Evolutionary conservation across 2,888 invertebrate genomes (phyloP), one percentile per base, ranked within the genome.

Genomic region (Ceramica pisi): DNA sequence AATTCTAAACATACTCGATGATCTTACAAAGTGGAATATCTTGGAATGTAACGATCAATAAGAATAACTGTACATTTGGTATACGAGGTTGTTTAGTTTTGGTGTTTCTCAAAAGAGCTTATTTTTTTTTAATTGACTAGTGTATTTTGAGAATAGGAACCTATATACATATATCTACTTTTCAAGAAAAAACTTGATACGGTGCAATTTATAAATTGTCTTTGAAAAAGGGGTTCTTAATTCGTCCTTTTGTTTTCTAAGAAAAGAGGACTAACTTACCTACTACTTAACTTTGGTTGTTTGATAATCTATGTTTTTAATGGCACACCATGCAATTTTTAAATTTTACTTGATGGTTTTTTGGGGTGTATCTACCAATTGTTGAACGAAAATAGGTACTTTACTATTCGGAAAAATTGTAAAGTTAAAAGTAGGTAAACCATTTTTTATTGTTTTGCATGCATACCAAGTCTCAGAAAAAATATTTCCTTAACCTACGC

Each of bases 1-100:
- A 75, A 77, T 85, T 80, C 81, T 80, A 82, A 85, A 85, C 80
- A 78, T 68, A 72, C 65, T 53, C 57, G 51, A 57, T 71, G 68
- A 85, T 83, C 80, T 80, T 55, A 70, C 70, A 62, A 62, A 71
- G 61, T 72, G 59, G 75, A 72, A 77, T 82, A 81, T 75, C 44
- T 61, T 48, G 69, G 67, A 81, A 81, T 70, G 72, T 72, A 70
- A 71, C 53, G 64, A 77, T 77, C 83, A 74, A 67, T 72, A 69
- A 44, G 51, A 56, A 57, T 77, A 67, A 72, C 78, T 44, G 64
- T 78, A 46, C 35, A 53, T 65, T 61, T 53, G 31, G 26, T 61
- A 35, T 21, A 46, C 21, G 16, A 50, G 23, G 2, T 26, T 16
- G 3, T 19, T 14, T n/a, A 44, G 12, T 62, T 61, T 55, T 12